Evolutionary conservation across 37 sponge, comb jelly and placozoan species (phyloP).

Genomic region (Chondrosia reniformis): DNA sequence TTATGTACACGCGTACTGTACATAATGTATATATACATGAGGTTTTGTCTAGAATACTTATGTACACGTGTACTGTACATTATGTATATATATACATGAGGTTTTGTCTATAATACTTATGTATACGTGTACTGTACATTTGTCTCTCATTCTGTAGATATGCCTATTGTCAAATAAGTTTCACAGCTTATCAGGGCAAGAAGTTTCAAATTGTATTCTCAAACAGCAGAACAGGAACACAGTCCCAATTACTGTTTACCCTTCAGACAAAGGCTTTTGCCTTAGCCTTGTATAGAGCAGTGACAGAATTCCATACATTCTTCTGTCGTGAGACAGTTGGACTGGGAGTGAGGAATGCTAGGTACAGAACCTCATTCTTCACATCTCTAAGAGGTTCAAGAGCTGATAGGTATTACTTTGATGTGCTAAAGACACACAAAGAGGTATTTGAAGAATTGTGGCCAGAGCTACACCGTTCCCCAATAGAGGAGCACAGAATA

Average conservation of each 20-base stretch:
- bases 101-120: neutral
- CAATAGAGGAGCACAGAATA: neutral
- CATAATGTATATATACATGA: neutral
- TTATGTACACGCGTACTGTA: no score
- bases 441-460: constrained; percentile 65
- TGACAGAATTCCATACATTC: constrained; percentile 83
- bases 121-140: neutral
- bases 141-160: constrained; percentile 23
- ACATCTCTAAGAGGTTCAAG: constrained; percentile 45
- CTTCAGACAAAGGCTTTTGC: constrained; percentile 50
- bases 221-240: neutral
- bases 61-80: neutral
- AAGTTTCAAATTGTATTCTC: constrained; percentile 57
- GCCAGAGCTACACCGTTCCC: constrained; percentile 17
- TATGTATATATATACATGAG: neutral
- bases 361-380: constrained; percentile 64
- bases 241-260: constrained; percentile 12
- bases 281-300: constrained; percentile 66
- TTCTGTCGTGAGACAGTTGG: constrained; percentile 62
- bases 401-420: constrained; percentile 74
- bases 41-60: neutral
- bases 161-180: constrained; percentile 53
- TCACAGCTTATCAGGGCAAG: constrained; percentile 69
- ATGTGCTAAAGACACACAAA: constrained; percentile 64
- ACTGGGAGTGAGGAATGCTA: constrained; percentile 57